phyloP scores from a whole-genome alignment of 2,113 vertebrate species.

The Campylomormyrus numenius region DNA sequence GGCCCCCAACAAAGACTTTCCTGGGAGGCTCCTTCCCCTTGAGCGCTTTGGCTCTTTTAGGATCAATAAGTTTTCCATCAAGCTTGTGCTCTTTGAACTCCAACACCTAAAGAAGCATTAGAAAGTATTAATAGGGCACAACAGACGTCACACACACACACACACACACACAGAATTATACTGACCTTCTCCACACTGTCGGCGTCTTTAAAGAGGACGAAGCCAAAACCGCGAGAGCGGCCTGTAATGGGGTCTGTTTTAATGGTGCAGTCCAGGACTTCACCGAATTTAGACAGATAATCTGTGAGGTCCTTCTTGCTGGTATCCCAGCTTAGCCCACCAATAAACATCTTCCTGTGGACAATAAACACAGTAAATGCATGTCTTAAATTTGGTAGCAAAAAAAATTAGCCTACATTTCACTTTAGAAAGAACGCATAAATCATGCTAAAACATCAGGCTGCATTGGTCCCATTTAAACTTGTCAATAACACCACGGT shows the following conservation, averaged over 20 bases:
- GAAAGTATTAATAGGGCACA: neutral
- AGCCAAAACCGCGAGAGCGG: slow-evolving; percentile 77
- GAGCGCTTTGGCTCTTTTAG: slow-evolving; percentile 78
- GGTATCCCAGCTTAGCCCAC: slow-evolving; percentile 84
- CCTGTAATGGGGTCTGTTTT: slow-evolving; percentile 81
- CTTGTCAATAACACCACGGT: neutral
- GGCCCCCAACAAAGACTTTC: slow-evolving; percentile 81
- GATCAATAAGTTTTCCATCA: slow-evolving; percentile 81
- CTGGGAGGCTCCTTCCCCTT: slow-evolving; percentile 81
- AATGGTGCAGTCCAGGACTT: slow-evolving; percentile 83
- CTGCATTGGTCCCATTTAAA: neutral
- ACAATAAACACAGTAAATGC: slow-evolving; percentile 9
- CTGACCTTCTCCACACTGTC: slow-evolving; percentile 77
- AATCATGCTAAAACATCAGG: neutral
- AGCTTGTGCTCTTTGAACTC: slow-evolving; percentile 81
- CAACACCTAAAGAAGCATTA: slow-evolving; percentile 61
- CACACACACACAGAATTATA: neutral
- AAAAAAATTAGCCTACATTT: neutral
- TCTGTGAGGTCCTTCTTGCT: slow-evolving; percentile 83
- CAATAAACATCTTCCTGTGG: slow-evolving; percentile 82
- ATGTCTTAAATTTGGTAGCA: neutral
- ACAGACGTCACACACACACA: neutral
- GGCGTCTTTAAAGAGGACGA: slow-evolving; percentile 81
- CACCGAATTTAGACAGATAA: slow-evolving; percentile 79
- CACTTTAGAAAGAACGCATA: neutral